These are phyloP conservation scores for Onthophagus taurus DNA, from an alignment of 1,140 invertebrate species.

Conservation along the genomic window DNA sequence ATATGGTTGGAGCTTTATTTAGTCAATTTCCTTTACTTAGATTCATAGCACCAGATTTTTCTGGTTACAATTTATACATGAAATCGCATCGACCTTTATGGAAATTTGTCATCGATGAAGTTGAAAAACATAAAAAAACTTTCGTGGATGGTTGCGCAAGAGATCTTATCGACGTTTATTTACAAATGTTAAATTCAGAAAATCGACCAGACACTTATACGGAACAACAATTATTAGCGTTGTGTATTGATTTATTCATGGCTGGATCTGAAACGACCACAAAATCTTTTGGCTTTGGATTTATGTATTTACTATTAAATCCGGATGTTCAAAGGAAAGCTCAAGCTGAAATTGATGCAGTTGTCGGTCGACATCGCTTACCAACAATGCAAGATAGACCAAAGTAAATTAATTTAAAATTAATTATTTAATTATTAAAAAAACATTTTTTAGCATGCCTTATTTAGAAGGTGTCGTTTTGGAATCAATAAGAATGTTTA, in stretches of 20 bases:
- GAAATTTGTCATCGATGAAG: constrained; percentile 59
- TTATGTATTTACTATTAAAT: constrained; percentile 67
- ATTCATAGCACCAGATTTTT: constrained; percentile 61
- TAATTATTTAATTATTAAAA: too few relatives aligned
- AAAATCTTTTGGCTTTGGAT: constrained; percentile 67
- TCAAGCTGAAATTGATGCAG: constrained; percentile 69
- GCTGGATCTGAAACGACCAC: constrained; percentile 77
- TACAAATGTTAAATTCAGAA: constrained; percentile 53
- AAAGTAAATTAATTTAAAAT: constrained; percentile 44
- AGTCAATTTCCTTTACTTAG: constrained; percentile 69
- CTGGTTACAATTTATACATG: constrained; percentile 65
- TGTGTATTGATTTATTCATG: constrained; percentile 75
- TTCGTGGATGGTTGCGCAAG: constrained; percentile 53
- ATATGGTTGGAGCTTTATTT: constrained; percentile 68
- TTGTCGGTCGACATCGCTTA: constrained; percentile 57
- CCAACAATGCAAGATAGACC: constrained; percentile 60
- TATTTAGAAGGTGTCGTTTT: constrained; percentile 69
- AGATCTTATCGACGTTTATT: constrained; percentile 80
- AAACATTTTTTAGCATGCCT: constrained; percentile 60
- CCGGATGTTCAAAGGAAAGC: constrained; percentile 70
- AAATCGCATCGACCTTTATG: constrained; percentile 59
- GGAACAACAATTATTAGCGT: constrained; percentile 63
- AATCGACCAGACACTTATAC: constrained; percentile 41
- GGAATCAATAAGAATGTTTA: constrained; percentile 68
- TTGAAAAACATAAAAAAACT: constrained; percentile 61